Percentiles rank a stretch among this genome's conserved stretches.
Conservation (phyloP, 23 tunicate species). For the Clavelina lepadiformis region DNA sequence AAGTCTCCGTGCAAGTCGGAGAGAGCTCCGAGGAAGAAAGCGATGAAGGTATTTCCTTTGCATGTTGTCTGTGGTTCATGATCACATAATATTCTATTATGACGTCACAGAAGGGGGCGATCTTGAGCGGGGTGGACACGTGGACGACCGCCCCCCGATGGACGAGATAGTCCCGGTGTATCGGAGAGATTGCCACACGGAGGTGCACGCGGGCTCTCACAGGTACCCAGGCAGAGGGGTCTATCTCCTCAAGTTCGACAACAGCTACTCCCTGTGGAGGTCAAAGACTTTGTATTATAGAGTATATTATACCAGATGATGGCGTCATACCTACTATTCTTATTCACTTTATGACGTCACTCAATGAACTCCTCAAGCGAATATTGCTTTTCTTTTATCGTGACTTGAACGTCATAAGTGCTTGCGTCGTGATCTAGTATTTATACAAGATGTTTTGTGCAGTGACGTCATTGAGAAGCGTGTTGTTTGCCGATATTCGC, state of each 20-base stretch:
- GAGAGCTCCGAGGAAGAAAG: conserved; percentile 88
- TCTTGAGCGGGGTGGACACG: conserved; percentile 42
- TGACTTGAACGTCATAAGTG: too few relatives aligned
- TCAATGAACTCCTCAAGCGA: too few relatives aligned
- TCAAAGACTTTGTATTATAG: conserved; percentile 94
- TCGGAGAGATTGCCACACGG: conserved; percentile 78
- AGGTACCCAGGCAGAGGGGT: conserved; percentile 98
- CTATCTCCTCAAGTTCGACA: conserved; percentile 93
- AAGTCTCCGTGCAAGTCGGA: conserved; percentile 84
- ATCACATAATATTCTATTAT: neutral
- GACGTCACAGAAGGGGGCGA: conserved; percentile 42
- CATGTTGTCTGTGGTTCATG: too few relatives aligned
- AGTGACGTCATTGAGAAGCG: too few relatives aligned
- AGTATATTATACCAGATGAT: conserved; percentile 93
- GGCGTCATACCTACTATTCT: too few relatives aligned
- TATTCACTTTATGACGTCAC: too few relatives aligned
- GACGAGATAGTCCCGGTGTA: conserved; percentile 96
- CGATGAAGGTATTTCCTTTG: conserved; percentile 65
- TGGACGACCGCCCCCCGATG: conserved; percentile 54
- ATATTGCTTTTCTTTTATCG: too few relatives aligned
- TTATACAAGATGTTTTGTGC: too few relatives aligned
- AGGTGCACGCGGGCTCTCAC: conserved; percentile 95
- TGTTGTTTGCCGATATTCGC: too few relatives aligned
- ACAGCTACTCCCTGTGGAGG: conserved; percentile 96
- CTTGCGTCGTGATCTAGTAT: too few relatives aligned